A percentile compares a stretch with the other conserved stretches of the same genome.
Evolutionary conservation across 2,888 invertebrate species (phyloP).

Genomic region (Cheiracanthium punctorium): DNA sequence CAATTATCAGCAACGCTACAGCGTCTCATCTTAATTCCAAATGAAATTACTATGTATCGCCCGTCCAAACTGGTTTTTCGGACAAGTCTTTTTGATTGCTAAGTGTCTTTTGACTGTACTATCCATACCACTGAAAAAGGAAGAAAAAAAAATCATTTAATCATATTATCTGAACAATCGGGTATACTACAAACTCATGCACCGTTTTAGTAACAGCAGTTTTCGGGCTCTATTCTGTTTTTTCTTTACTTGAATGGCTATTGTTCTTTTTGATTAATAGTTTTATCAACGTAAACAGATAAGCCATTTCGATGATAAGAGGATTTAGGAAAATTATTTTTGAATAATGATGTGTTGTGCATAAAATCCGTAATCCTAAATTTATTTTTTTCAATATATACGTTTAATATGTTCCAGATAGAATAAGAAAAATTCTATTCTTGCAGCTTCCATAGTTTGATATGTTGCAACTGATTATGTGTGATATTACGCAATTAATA

Average conservation of each 20-base stretch:
- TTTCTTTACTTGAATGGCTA: neutral
- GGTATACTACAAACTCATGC: neutral
- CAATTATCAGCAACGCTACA: neutral
- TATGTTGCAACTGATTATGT: too few species aligned
- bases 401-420: too few species aligned
- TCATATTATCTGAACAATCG: neutral
- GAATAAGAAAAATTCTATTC: too few species aligned
- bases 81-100: neutral
- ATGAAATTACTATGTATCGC: neutral
- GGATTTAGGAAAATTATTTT: constrained; percentile 23
- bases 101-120: neutral
- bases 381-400: too few species aligned
- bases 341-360: neutral
- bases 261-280: constrained; percentile 43
- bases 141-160: neutral
- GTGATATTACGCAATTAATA: too few species aligned
- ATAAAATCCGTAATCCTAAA: too few species aligned
- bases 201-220: neutral
- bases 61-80: neutral
- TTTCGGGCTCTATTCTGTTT: neutral
- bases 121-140: neutral
- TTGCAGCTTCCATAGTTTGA: too few species aligned
- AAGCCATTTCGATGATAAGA: constrained; percentile 10
- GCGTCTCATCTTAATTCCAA: neutral
- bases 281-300: constrained; percentile 2